Base-by-base conservation (phyloP, 2,888 invertebrate species). In the Balanococcus diminutus region DNA sequence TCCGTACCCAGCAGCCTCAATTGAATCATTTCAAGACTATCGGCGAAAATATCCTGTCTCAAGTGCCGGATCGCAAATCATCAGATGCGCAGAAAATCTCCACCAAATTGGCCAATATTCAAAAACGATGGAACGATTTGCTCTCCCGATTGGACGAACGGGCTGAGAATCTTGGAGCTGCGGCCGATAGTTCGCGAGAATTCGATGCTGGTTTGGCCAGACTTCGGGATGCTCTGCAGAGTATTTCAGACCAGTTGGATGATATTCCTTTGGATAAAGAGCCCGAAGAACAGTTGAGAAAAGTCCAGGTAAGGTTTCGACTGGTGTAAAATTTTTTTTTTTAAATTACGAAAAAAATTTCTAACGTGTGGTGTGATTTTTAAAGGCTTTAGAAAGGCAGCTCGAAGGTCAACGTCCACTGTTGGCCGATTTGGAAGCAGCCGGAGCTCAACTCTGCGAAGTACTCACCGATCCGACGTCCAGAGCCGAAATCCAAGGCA, bases 381-480 rank as follows among this genome's bases (percentile, higher is more conserved):
- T 87, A 8, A 87, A 89, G 91, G 94, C 95, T 89, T 91, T 97
- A 39, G 97, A 97, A 89, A 92, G 96, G 8, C 96, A 96, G 88
- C 91, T 97, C 31, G 97, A 97, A 90, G 96, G 96, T 0, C 96
- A 96, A 89, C 92, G 97, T 4, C 97, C 96, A 0, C 91, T 97
- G 0, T 90, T 97, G 86, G 96, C 97, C 0, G 97, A 97, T 90
- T 93, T 96, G 36, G 96, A 96, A 89, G 94, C 94, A n/a, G 94
- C 97, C 0, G 98, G 97, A n/a, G 94, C 94, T 0, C 95, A 96
- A 39, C 91, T 98, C 0, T 95, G 96, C 89, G 94, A 95, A 85
- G 96, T 96, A 42, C 91, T 98, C 51, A 95, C 96, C 31, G 98
- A 98, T 91, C 94, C 97, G 0, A 95, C 96, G 0, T 96, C 97